A percentile compares a stretch with the other conserved stretches of the same genome.
These are phyloP conservation scores for Hetaerina titia DNA, from an alignment of 2,888 invertebrate species.

Conservation along the genomic window DNA sequence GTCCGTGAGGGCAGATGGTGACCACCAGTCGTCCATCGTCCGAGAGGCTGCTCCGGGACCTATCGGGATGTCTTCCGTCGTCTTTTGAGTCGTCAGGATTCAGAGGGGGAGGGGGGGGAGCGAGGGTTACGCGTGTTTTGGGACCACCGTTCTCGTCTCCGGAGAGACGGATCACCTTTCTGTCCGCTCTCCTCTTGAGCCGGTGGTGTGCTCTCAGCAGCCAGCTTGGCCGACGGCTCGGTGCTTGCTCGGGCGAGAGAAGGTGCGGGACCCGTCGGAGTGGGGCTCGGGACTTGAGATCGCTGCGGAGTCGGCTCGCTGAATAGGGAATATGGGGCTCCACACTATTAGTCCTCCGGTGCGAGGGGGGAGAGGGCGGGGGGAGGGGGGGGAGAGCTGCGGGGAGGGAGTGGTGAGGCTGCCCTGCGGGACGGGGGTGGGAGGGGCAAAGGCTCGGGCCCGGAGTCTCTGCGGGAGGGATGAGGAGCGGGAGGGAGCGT, in stretches of 20 bases:
- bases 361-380: background rate
- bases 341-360: background rate
- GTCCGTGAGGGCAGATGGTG: background rate
- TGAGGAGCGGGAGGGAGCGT: background rate
- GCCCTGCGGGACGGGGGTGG: background rate
- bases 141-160: background rate
- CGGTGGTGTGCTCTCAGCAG: constrained; percentile 37
- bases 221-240: constrained; percentile 53
- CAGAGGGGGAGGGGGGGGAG: too few species aligned
- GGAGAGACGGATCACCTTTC: constrained; percentile 24
- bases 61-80: too few species aligned
- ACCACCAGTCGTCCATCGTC: too few species aligned
- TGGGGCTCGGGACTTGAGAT: background rate
- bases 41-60: too few species aligned
- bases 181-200: constrained; percentile 57
- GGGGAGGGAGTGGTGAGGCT: background rate
- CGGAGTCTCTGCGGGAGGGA: background rate
- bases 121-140: too few species aligned
- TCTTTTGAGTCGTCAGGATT: too few species aligned
- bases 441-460: background rate
- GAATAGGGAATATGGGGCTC: background rate
- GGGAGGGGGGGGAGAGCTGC: background rate
- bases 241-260: constrained; percentile 38
- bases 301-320: constrained; percentile 29
- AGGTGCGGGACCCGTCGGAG: background rate